Base-by-base conservation (phyloP, 2,797 vertebrate species). In the Rhinophrynus dorsalis region DNA sequence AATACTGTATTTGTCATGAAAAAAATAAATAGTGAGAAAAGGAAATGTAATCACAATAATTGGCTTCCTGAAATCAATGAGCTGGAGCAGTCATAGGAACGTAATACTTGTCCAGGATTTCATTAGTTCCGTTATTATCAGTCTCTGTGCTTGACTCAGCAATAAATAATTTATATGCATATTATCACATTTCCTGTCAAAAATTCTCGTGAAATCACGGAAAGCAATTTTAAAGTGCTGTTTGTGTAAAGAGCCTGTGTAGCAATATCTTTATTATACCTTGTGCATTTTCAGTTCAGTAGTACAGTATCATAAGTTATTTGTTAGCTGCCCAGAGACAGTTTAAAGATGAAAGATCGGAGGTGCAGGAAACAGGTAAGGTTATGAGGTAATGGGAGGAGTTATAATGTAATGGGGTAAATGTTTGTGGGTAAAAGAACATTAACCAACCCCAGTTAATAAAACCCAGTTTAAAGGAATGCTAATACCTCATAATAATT, bases 111-210 rank as follows among this genome's bases (percentile, higher is more conserved):
- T 42, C 21, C 57, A 11, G 48, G 69, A 59, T 58, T 62, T 52
- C 35, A 7, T 57, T 65, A 37, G 29, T 15, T 69, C 66, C 18
- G 18, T 47, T 67, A 12, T 11, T 57, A 66, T 61, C 8, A 2
- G 48, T 37, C 40, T n/a, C 1, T 1, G 50, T 52, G 13, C 18
- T 63, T 66, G 20, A 50, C 67, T 75, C 58, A 74, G 1, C 66
- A 3, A 15, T 32, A 27, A 77, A 77, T 70, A 42, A 33, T 67
- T 58, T 61, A 21, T 42, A 37, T 68, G 52, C 21, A 65, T 58
- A 59, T 70, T 67, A 35, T 72, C 72, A 60, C 38, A 4, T 55
- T 76, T 65, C 1, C 32, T 55, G 32, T 32, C 5, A 18, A 26
- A 20, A 48, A 62, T 74, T 47, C 64, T 21, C 6, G 17, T 58